These are phyloP conservation scores for Trachelus iudaicus DNA, from an alignment of 2,888 invertebrate genomes.

Conservation along the genomic window DNA sequence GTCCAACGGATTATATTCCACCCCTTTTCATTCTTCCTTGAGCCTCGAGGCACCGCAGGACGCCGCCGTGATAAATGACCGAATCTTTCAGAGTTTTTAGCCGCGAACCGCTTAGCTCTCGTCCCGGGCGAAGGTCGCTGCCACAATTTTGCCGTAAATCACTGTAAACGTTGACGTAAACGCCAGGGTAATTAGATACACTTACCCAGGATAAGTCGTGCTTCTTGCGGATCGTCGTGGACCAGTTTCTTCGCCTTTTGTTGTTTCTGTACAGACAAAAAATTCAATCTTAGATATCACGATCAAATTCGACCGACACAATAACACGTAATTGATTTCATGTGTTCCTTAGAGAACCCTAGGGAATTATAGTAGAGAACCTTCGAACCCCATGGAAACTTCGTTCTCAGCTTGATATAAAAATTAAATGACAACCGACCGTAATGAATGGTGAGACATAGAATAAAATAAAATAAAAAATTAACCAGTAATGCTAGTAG, in stretches of 20 bases:
- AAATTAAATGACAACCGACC: conserved; percentile 49
- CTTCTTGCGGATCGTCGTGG: conserved; percentile 42
- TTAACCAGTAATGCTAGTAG: too few relatives aligned
- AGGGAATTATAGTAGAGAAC: too few relatives aligned
- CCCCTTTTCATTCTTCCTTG: conserved; percentile 48
- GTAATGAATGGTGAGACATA: neutral
- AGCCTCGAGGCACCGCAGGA: conserved; percentile 53
- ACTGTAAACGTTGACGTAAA: conserved; percentile 64
- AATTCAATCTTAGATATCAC: too few relatives aligned
- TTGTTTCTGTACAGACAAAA: conserved; percentile 26
- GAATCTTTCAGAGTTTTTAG: conserved; percentile 55
- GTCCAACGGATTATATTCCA: conserved; percentile 60
- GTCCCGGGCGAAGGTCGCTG: conserved; percentile 57
- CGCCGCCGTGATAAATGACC: conserved; percentile 61
- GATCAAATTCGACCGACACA: too few relatives aligned
- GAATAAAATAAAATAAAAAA: conserved; percentile 16
- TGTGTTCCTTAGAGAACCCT: too few relatives aligned
- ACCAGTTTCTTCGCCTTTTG: conserved; percentile 32
- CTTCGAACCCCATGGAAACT: neutral
- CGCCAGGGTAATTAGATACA: conserved; percentile 64
- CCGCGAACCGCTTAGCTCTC: conserved; percentile 39
- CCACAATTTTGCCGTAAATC: conserved; percentile 64
- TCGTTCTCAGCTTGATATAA: conserved; percentile 32
- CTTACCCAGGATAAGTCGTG: conserved; percentile 51
- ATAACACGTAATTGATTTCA: too few relatives aligned